Evolutionary conservation across 2,888 invertebrate species (phyloP).

Genomic region (Archips crataeganus): DNA sequence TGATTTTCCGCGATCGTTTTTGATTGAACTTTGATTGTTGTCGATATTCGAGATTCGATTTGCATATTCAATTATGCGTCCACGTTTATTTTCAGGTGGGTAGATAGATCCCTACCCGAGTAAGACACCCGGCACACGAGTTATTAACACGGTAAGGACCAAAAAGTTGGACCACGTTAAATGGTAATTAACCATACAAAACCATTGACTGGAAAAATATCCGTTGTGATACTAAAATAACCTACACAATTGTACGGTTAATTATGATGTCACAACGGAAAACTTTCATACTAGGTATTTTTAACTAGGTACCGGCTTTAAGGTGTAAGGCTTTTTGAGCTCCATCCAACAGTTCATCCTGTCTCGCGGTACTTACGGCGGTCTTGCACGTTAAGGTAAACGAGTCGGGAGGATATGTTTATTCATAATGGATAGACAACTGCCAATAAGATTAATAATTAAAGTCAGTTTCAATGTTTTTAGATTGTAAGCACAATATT

Average conservation of each 20-base stretch:
- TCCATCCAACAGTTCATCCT: background rate
- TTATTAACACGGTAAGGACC: too few species aligned
- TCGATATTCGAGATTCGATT: slow-evolving; percentile 61
- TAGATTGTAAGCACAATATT: slow-evolving; percentile 13
- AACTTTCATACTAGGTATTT: too few species aligned
- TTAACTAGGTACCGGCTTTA: too few species aligned
- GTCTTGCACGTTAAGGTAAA: slow-evolving; percentile 16
- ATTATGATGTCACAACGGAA: too few species aligned
- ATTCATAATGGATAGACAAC: slow-evolving; percentile 7
- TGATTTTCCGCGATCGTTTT: slow-evolving; percentile 77
- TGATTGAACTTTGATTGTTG: slow-evolving; percentile 67
- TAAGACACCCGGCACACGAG: slow-evolving; percentile 1
- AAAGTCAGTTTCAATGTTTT: slow-evolving; percentile 18
- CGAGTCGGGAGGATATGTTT: slow-evolving; percentile 13
- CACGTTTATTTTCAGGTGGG: slow-evolving; percentile 31
- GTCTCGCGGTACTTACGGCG: background rate
- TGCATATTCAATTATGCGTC: slow-evolving; percentile 62
- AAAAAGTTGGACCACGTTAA: too few species aligned
- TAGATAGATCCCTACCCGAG: slow-evolving; percentile 17
- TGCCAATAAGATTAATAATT: slow-evolving; percentile 20
- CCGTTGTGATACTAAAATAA: too few species aligned
- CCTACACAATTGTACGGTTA: too few species aligned
- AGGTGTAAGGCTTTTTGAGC: too few species aligned
- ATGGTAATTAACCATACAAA: too few species aligned
- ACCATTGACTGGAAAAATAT: too few species aligned